Evolutionary conservation across 2,113 vertebrate genomes (phyloP), one percentile per base, ranked within the genome.

Genomic region (Chunga burmeisteri): DNA sequence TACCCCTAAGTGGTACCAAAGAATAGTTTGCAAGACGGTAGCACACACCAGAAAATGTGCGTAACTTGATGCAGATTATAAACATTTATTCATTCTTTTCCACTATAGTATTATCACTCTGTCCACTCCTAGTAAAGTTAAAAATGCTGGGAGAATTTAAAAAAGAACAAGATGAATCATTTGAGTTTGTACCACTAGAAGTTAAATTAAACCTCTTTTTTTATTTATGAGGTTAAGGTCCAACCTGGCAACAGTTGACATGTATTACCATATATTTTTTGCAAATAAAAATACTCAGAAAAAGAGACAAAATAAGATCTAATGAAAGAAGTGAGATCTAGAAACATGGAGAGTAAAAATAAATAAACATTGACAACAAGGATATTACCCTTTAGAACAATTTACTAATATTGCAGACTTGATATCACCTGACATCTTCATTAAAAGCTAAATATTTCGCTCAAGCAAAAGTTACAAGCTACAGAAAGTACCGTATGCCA

Each of bases 401-500:
- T 52, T 88, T 65, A 50, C 6, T 49, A 27, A 59, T 83, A 62
- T 11, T 66, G 4, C 22, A 79, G 47, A 38, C 10, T 59, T 50
- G 4, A 9, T 74, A 66, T 32, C 3, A 6, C 8, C 25, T 73
- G 10, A n/a, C 42, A 42, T 11, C 34, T 71, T 81, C 8, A 36
- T 67, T 68, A 71, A 79, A 56, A 92, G 49, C 3, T 17, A 61
- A 52, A 25, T 46, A 55, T 61, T 91, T 95, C 68, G 2, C 27
- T 74, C 55, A 62, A 63, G 23, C 2, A 44, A 26, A 49, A 17
- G 1, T 30, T 66, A 46, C 9, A 67, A 65, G 4, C 4, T 68
- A n/a, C 14, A 61, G 34, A n/a, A 85, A 70, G 13, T 58, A 74
- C 8, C 0, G 0, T 27, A 38, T 20, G 18, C 7, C 10, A 66